phyloP scores from a whole-genome alignment of 2,888 invertebrate species.

The Aleiodes testaceus region DNA sequence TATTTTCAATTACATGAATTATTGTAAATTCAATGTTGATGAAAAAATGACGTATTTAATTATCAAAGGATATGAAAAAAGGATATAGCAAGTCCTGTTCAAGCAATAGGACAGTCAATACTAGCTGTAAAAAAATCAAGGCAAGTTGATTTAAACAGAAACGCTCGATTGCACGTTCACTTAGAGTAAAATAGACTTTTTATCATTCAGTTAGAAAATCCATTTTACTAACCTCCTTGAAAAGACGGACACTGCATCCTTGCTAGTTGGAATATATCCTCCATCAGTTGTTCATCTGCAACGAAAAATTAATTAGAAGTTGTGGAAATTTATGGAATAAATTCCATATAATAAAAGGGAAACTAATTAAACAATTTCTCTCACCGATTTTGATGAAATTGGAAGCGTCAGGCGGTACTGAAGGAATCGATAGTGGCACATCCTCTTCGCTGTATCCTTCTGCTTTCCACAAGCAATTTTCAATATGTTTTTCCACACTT shows the following conservation, averaged over 20 bases:
- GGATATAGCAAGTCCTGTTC: slow-evolving; percentile 68
- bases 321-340: neutral
- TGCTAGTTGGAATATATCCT: slow-evolving; percentile 62
- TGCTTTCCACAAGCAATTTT: slow-evolving; percentile 72
- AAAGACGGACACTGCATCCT: slow-evolving; percentile 60
- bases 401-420: slow-evolving; percentile 59
- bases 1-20: neutral
- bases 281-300: slow-evolving; percentile 73
- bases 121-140: slow-evolving; percentile 67
- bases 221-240: slow-evolving; percentile 62
- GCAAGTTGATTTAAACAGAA: slow-evolving; percentile 34
- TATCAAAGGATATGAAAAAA: slow-evolving; percentile 69
- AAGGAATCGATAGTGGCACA: slow-evolving; percentile 72
- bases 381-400: slow-evolving; percentile 69
- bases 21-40: neutral
- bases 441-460: slow-evolving; percentile 73
- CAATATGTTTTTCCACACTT: slow-evolving; percentile 71
- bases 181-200: too few relatives aligned
- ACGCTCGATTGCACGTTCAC: neutral
- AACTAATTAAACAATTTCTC: slow-evolving; percentile 4
- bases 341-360: slow-evolving; percentile 2
- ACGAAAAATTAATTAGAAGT: slow-evolving; percentile 48
- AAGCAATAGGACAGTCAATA: slow-evolving; percentile 59
- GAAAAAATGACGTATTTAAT: slow-evolving; percentile 35
- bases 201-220: too few relatives aligned